phyloP scores from a whole-genome alignment of 1,140 invertebrate genomes.

The Cyphomyrmex costatus region DNA sequence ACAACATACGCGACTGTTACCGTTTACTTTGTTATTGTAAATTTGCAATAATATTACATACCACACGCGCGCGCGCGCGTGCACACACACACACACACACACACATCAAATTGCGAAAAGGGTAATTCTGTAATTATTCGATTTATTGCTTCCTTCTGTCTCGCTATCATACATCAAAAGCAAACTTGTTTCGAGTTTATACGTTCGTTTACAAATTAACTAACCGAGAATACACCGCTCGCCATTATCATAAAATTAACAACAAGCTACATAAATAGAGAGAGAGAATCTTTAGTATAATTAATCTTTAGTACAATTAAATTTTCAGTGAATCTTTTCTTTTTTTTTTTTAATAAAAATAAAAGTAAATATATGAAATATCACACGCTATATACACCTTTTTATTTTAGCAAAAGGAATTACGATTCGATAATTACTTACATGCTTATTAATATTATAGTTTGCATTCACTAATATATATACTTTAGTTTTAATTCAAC shows the following conservation, averaged over 20 bases:
- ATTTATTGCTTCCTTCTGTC: not conserved
- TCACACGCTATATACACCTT: not conserved
- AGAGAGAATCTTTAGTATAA: not conserved
- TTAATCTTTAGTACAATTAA: not conserved
- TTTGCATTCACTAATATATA: slow-evolving; percentile 9
- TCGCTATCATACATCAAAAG: slow-evolving; percentile 3
- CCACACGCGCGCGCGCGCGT: no score
- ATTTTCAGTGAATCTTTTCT: not conserved
- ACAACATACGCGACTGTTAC: not conserved
- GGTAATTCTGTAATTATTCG: slow-evolving; percentile 19
- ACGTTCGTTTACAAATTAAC: slow-evolving; percentile 25
- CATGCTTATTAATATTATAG: not conserved
- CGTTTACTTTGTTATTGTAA: slow-evolving; percentile 20
- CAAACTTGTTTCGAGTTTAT: not conserved
- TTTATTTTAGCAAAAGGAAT: not conserved
- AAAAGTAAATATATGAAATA: not conserved
- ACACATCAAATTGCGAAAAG: not conserved
- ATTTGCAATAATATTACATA: not conserved
- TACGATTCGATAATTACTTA: not conserved
- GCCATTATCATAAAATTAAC: not conserved
- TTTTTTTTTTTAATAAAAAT: not conserved
- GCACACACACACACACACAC: no score
- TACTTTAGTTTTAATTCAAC: not conserved
- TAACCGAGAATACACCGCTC: not conserved
- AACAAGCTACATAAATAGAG: not conserved